Evolutionary conservation across 2,797 vertebrate species (phyloP).

Genomic region (Mus spretus): DNA sequence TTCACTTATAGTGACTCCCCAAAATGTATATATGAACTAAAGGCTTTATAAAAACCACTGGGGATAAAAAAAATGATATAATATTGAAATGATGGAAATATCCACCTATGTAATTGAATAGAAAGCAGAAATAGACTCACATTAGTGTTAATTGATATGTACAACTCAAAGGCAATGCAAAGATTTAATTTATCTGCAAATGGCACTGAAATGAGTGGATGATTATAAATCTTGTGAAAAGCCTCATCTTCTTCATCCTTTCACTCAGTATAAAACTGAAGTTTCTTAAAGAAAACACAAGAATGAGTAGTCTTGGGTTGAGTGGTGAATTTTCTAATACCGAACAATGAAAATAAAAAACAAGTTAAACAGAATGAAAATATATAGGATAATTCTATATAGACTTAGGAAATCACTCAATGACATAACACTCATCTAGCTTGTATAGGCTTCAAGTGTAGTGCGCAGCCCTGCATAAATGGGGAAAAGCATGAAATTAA

Average conservation of each 20-base stretch:
- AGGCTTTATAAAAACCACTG: neutral
- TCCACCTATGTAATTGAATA: neutral
- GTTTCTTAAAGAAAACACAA: neutral
- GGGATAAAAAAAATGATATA: neutral
- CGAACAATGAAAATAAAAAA: neutral
- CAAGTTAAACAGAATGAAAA: neutral
- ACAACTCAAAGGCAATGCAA: neutral
- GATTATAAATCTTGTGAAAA: neutral
- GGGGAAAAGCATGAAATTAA: too few species aligned
- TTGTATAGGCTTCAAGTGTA: neutral
- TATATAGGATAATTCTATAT: neutral
- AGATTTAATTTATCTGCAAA: neutral
- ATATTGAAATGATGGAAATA: neutral
- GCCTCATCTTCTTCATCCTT: neutral
- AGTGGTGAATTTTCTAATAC: neutral
- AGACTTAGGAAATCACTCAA: neutral
- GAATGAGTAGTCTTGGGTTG: neutral
- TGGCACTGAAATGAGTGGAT: neutral
- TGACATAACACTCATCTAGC: neutral
- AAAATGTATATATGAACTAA: constrained; percentile 5
- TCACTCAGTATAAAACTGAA: neutral
- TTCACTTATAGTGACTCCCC: neutral
- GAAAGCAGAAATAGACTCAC: neutral
- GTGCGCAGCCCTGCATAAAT: neutral
- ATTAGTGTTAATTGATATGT: neutral